Conservation (phyloP, 2,113 vertebrate genomes). For the Lonchura striata region DNA sequence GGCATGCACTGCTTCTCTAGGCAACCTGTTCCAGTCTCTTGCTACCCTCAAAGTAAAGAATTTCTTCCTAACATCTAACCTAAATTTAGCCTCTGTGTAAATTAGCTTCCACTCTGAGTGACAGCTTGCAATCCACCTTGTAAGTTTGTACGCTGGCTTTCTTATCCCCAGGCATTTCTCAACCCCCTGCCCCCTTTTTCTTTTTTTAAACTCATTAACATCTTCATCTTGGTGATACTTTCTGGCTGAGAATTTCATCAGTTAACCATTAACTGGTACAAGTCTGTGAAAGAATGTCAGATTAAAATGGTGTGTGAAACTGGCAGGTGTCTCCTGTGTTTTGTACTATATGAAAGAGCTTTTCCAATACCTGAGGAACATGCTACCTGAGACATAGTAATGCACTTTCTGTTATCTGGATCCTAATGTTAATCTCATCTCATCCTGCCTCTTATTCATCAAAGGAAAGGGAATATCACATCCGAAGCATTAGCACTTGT, state of each 20-base stretch:
- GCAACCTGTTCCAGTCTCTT: not conserved
- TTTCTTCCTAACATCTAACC: not conserved
- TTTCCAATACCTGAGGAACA: not conserved
- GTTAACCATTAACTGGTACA: conserved; percentile 15
- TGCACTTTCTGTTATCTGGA: not conserved
- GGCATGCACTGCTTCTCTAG: not conserved
- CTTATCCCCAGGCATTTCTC: conserved; percentile 32
- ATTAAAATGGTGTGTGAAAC: not conserved
- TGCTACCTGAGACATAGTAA: not conserved
- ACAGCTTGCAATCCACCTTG: conserved; percentile 45
- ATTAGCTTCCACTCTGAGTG: not conserved
- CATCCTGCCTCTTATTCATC: not conserved
- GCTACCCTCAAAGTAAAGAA: not conserved
- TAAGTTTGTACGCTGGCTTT: conserved; percentile 4
- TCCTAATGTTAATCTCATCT: not conserved
- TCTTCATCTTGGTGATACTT: conserved; percentile 7
- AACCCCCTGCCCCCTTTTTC: not conserved
- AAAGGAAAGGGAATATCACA: fast-evolving
- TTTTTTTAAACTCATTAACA: conserved; percentile 56
- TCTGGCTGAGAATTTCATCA: not conserved
- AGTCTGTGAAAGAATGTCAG: not conserved
- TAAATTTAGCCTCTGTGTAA: not conserved
- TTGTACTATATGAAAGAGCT: not conserved
- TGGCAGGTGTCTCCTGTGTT: not conserved
- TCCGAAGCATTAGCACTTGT: not conserved